A percentile compares a stretch with the other conserved stretches of the same genome.
Conservation (phyloP, 2,113 vertebrate species). For the Speoplatyrhinus poulsoni region DNA sequence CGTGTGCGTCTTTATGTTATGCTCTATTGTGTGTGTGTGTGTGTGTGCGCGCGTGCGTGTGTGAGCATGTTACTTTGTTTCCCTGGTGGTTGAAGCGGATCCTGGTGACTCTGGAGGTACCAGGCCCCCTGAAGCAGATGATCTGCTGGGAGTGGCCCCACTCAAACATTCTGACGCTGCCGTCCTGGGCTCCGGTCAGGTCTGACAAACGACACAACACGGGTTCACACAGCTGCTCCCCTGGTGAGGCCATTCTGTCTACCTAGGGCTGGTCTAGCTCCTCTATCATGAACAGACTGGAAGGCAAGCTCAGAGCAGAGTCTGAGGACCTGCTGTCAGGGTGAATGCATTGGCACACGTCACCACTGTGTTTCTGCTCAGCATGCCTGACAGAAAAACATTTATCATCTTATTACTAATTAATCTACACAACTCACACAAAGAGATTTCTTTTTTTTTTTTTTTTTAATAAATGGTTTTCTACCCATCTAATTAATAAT, state of each 20-base stretch:
- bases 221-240: not conserved
- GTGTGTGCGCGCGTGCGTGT: not conserved
- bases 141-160: conserved; percentile 99
- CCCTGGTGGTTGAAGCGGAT: conserved; percentile 97
- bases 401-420: conserved; percentile 21
- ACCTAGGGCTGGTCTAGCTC: conserved; percentile 13
- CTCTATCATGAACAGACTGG: conserved; percentile 22
- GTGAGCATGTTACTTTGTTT: conserved; percentile 83
- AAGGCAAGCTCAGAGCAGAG: conserved; percentile 14
- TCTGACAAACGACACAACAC: conserved; percentile 71
- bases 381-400: conserved; percentile 23
- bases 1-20: not conserved
- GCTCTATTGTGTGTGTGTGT: not conserved
- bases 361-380: conserved; percentile 13
- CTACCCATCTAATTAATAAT: no score
- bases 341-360: conserved; percentile 16
- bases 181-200: conserved; percentile 95
- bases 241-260: not conserved
- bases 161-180: conserved; percentile 98
- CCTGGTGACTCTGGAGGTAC: conserved; percentile 92
- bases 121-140: conserved; percentile 92
- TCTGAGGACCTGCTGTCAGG: conserved; percentile 13
- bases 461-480: no score
- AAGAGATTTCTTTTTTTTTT: no score
- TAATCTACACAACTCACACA: not conserved